A percentile compares a stretch with the other conserved stretches of the same genome.
Evolutionary conservation across 2,113 vertebrate genomes (phyloP).

Genomic region (Ptilonorhynchus violaceus): DNA sequence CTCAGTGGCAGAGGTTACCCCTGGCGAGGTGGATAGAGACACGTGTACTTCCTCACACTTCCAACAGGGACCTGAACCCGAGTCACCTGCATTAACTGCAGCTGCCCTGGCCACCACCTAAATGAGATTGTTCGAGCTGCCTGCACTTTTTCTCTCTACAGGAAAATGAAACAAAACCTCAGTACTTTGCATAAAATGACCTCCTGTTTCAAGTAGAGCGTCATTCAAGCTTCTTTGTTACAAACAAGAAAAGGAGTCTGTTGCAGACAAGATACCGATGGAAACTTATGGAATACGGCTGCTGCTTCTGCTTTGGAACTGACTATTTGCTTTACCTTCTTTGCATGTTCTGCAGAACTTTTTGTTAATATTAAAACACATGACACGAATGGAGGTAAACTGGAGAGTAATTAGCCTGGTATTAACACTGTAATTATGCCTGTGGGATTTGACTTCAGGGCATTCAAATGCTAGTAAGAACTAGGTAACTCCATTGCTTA

Average conservation of each 20-base stretch:
- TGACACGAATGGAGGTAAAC: not conserved
- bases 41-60: not conserved
- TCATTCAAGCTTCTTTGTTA: not conserved
- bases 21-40: not conserved
- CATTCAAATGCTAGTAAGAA: not conserved
- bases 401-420: not conserved
- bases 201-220: not conserved
- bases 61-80: not conserved
- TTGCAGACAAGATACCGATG: accelerated
- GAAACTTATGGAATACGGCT: not conserved
- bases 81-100: not conserved
- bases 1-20: not conserved
- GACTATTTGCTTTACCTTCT: not conserved
- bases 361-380: not conserved
- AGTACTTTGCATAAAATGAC: not conserved
- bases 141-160: not conserved
- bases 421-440: not conserved
- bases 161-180: not conserved
- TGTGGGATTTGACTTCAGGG: not conserved
- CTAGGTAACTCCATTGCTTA: not conserved
- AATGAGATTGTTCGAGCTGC: not conserved
- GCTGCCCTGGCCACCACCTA: not conserved
- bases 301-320: not conserved
- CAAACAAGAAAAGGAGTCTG: not conserved
- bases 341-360: not conserved